These are phyloP conservation scores for Sisor rabdophorus DNA, from an alignment of 2,113 vertebrate genomes.

Conservation along the genomic window DNA sequence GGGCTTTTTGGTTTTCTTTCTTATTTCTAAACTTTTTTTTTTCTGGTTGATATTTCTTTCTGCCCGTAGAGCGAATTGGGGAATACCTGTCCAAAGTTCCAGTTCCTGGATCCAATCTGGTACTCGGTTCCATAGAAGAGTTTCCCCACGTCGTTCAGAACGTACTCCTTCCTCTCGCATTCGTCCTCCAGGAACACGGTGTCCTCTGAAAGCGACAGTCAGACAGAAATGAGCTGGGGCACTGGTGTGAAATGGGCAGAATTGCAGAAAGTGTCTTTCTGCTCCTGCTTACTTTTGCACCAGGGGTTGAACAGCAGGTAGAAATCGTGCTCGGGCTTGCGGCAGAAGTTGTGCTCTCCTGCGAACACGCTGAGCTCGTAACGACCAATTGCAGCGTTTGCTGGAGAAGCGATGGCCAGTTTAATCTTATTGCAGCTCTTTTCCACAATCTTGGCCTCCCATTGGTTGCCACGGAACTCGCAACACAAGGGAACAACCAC, in stretches of 20 bases:
- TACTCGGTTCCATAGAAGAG: slow-evolving; percentile 88
- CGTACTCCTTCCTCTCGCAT: slow-evolving; percentile 78
- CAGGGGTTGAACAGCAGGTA: slow-evolving; percentile 91
- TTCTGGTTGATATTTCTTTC: too few species aligned
- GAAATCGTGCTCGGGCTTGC: slow-evolving; percentile 68
- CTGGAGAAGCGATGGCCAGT: slow-evolving; percentile 68
- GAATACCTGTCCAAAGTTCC: slow-evolving; percentile 88
- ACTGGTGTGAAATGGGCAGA: neutral
- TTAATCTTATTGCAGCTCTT: slow-evolving; percentile 59
- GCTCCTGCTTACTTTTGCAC: slow-evolving; percentile 10
- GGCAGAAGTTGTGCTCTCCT: slow-evolving; percentile 58
- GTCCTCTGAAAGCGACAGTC: slow-evolving; percentile 9
- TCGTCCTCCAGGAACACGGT: slow-evolving; percentile 71
- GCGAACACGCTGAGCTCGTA: slow-evolving; percentile 71
- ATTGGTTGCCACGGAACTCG: slow-evolving; percentile 65
- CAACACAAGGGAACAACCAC: slow-evolving; percentile 75
- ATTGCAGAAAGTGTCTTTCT: neutral
- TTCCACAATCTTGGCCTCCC: slow-evolving; percentile 76
- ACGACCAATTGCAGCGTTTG: slow-evolving; percentile 75
- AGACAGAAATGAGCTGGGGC: neutral
- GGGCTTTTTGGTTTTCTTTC: too few species aligned
- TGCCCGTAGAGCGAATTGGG: too few species aligned
- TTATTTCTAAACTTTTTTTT: too few species aligned
- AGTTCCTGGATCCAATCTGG: slow-evolving; percentile 82
- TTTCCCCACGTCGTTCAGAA: slow-evolving; percentile 81